A percentile compares a stretch with the other conserved stretches of the same genome.
These are phyloP conservation scores for Poecilia gillii DNA, from an alignment of 2,797 vertebrate genomes.

Conservation along the genomic window DNA sequence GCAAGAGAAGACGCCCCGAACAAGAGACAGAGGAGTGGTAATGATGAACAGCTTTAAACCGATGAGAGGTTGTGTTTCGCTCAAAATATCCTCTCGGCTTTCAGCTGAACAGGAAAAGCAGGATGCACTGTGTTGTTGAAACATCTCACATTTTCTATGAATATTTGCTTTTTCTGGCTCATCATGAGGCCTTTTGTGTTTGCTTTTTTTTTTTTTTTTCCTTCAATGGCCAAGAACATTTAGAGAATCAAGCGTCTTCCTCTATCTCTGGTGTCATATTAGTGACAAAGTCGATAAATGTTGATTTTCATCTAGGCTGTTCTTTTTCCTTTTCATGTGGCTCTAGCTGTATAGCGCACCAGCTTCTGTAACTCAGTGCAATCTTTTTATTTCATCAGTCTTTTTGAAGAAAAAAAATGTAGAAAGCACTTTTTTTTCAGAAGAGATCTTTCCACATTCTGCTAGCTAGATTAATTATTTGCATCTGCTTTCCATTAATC, in stretches of 20 bases:
- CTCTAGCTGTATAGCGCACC: not conserved
- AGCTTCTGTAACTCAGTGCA: slow-evolving; percentile 4
- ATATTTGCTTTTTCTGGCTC: slow-evolving; percentile 10
- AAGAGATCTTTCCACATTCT: not conserved
- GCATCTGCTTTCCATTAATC: not conserved
- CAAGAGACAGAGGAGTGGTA: slow-evolving; percentile 52
- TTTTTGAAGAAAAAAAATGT: not conserved
- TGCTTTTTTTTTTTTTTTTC: not conserved
- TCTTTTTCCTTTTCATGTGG: not conserved
- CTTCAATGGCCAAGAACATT: not conserved
- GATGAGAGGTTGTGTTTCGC: slow-evolving; percentile 51
- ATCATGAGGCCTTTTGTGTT: not conserved
- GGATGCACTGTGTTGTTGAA: slow-evolving; percentile 4
- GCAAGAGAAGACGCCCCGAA: slow-evolving; percentile 54
- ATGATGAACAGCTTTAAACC: slow-evolving; percentile 56
- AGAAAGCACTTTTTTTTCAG: not conserved
- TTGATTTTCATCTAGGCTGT: not conserved
- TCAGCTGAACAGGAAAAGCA: slow-evolving; percentile 10
- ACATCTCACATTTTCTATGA: not conserved
- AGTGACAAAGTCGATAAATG: slow-evolving; percentile 3
- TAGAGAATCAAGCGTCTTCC: not conserved
- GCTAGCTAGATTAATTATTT: not conserved
- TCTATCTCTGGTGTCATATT: not conserved
- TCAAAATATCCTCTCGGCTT: slow-evolving; percentile 51
- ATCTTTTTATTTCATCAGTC: slow-evolving; percentile 8